Base-by-base conservation (phyloP, 2,797 vertebrate species). In the Poeciliopsis infans region DNA sequence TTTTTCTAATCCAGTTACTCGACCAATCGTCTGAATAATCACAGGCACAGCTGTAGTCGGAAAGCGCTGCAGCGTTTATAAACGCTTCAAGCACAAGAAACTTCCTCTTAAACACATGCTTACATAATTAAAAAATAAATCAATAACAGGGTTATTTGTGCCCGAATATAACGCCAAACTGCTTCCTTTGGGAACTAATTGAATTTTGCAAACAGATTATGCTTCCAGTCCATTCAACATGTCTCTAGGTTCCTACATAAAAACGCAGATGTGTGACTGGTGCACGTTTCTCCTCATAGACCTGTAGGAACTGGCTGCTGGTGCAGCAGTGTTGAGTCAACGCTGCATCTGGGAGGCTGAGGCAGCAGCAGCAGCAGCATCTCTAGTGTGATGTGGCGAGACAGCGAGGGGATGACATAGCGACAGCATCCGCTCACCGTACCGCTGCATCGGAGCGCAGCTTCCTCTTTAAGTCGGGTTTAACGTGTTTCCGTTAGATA, bases 281-380 rank as follows among this genome's bases (percentile, higher is more conserved):
- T 84, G 87, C 86, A 86, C 11, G 84, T 87, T 72, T 33, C 72
- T 85, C 84, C 83, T 86, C 85, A 81, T 89, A 85, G 89, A 91
- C 79, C 90, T 86, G 86, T 83, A 83, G 90, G 86, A 91, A 88
- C 8, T 45, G 81, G 89, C 90, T 89, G 84, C 53, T 12, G 53
- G 85, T 87, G 90, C 91, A 88, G 91, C 91, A 84, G 81, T 81
- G 89, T 93, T 87, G 91, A 93, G 81, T 91, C 91, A 89, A 88
- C 86, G 83, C 66, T 83, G 86, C 91, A 88, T 83, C 89, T 84
- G 89, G 28, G 78, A 84, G 75, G 80, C 82, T 78, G 83, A 83
- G 66, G 23, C 66, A 69, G 64, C 64, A 36, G 82, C 81, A 78
- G 31, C 31, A 31, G 85, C 79, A 74, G 83, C 88, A 79, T 80